These are phyloP conservation scores for Amaurobius ferox DNA, from an alignment of 2,888 invertebrate species.

Conservation along the genomic window DNA sequence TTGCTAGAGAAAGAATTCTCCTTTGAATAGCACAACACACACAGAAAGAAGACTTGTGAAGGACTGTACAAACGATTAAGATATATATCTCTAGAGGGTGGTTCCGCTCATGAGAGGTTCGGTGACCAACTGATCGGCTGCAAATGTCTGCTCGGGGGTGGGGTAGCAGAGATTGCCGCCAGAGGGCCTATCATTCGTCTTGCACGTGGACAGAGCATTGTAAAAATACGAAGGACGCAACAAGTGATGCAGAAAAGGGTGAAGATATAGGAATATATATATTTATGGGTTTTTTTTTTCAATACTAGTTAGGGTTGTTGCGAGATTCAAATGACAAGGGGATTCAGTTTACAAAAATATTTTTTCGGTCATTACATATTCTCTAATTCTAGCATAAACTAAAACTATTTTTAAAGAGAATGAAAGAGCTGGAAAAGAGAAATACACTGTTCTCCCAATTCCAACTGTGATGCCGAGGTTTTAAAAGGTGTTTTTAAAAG, in stretches of 20 bases:
- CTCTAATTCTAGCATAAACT: too few relatives aligned
- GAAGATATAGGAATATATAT: neutral
- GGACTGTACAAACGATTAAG: neutral
- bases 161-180: neutral
- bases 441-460: too few relatives aligned
- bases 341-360: too few relatives aligned
- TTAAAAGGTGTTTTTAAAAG: too few relatives aligned
- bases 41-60: neutral
- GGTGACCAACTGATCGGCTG: neutral
- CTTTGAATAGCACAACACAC: neutral
- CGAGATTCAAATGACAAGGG: too few relatives aligned
- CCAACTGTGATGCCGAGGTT: too few relatives aligned
- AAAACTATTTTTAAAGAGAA: too few relatives aligned
- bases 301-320: too few relatives aligned
- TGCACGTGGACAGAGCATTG: constrained; percentile 2
- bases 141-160: neutral
- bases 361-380: neutral
- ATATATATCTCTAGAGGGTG: neutral
- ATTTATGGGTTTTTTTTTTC: neutral
- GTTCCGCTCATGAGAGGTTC: neutral
- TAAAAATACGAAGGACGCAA: neutral
- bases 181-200: neutral
- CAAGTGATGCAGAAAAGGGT: neutral
- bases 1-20: neutral
- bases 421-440: too few relatives aligned